phyloP scores from a whole-genome alignment of 2,888 invertebrate species.

The Abrostola triplasia region DNA sequence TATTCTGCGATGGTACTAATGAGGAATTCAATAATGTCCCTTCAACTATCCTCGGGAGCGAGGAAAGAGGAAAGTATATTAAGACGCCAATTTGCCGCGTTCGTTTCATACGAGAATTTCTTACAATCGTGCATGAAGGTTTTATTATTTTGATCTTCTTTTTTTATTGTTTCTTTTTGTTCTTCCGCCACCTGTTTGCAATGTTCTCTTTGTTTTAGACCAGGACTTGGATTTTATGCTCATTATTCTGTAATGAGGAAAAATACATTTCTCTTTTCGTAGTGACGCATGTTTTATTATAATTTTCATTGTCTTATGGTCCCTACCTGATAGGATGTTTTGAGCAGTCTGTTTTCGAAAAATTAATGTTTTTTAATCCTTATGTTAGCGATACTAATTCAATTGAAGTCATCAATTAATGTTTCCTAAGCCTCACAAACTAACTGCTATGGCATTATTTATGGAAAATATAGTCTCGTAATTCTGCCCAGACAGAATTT shows the following conservation, averaged over 20 bases:
- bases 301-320: no score
- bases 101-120: conserved; percentile 36
- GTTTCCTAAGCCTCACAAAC: no score
- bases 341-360: no score
- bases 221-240: background rate
- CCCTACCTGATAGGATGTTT: no score
- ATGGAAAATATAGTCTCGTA: background rate
- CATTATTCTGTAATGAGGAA: no score
- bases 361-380: no score
- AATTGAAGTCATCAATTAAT: no score
- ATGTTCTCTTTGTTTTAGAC: conserved; percentile 4
- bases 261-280: no score
- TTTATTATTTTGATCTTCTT: conserved; percentile 3
- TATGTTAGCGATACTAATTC: no score
- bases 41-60: conserved; percentile 22
- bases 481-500: background rate
- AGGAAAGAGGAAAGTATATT: conserved; percentile 26
- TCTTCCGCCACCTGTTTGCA: background rate
- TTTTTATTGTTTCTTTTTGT: background rate
- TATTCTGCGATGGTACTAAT: conserved; percentile 13
- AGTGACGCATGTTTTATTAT: no score
- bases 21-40: conserved; percentile 22
- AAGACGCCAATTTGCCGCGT: conserved; percentile 37
- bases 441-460: no score
- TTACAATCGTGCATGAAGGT: background rate